Evolutionary conservation across 2,888 invertebrate genomes (phyloP).

Genomic region (Caenorhabditis sinica): DNA sequence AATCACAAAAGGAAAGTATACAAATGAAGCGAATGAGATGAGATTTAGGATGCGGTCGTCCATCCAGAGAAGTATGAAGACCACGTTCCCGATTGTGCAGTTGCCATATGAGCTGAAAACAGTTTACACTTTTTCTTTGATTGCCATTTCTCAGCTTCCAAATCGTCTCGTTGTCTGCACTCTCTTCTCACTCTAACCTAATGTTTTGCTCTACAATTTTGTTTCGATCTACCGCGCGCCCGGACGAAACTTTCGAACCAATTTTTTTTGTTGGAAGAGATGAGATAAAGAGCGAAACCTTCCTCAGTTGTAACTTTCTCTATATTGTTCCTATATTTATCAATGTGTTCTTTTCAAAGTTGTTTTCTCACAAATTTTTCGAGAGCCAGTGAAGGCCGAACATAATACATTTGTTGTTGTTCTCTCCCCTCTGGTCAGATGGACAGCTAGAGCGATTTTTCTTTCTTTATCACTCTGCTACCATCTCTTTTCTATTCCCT

Average conservation of each 20-base stretch:
- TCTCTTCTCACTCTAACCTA: background rate
- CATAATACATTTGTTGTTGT: conserved; percentile 7
- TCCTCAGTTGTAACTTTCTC: too few species aligned
- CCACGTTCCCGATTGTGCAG: conserved; percentile 53
- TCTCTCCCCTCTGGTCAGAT: background rate
- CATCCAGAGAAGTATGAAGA: conserved; percentile 56
- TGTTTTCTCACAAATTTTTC: too few species aligned
- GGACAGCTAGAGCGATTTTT: conserved; percentile 1
- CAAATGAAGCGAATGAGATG: background rate
- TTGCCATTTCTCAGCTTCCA: background rate
- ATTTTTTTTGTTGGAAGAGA: background rate
- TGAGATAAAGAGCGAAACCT: background rate
- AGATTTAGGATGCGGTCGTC: conserved; percentile 5
- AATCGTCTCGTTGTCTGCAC: too few species aligned
- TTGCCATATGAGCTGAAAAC: conserved; percentile 57
- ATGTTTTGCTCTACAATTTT: background rate
- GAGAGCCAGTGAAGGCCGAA: background rate
- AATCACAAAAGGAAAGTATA: conserved; percentile 10
- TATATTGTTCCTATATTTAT: too few species aligned
- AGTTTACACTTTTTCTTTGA: conserved; percentile 1
- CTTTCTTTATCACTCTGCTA: conserved; percentile 2
- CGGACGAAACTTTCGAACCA: background rate
- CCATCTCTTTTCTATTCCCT: background rate
- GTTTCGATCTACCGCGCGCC: background rate
- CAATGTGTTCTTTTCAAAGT: too few species aligned